Evolutionary conservation across 2,797 vertebrate genomes (phyloP).

Genomic region (Muscicapa comitata): DNA sequence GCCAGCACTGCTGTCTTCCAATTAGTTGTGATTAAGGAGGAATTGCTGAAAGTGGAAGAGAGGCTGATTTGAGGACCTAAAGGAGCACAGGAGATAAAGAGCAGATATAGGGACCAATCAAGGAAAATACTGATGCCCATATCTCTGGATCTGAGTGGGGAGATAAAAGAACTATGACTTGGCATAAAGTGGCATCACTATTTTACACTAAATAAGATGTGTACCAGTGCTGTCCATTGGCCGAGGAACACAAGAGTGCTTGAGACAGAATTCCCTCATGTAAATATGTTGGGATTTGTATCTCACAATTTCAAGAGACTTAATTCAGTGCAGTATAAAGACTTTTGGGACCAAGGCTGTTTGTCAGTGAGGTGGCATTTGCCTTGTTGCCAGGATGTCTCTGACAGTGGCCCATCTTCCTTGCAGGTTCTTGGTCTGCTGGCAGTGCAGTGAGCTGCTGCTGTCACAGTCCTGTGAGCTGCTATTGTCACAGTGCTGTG

Average conservation of each 20-base stretch:
- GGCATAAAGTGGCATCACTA: not conserved
- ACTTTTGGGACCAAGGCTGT: not conserved
- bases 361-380: not conserved
- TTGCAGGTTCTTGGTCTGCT: accelerated
- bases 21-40: not conserved
- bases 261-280: not conserved
- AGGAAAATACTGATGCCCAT: not conserved
- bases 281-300: not conserved
- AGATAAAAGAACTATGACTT: not conserved
- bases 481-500: not conserved
- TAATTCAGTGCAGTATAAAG: not conserved
- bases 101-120: not conserved
- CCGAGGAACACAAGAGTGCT: not conserved
- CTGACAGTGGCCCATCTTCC: not conserved
- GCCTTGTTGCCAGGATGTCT: accelerated
- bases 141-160: not conserved
- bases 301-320: not conserved
- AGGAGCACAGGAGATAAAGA: not conserved
- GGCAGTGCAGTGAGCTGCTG: not conserved
- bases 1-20: not conserved
- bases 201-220: not conserved
- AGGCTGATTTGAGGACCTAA: not conserved
- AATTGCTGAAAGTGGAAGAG: not conserved
- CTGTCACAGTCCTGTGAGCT: not conserved
- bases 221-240: not conserved